Base-by-base conservation (phyloP, 2,888 invertebrate species). In the Chrysina gloriosa region DNA sequence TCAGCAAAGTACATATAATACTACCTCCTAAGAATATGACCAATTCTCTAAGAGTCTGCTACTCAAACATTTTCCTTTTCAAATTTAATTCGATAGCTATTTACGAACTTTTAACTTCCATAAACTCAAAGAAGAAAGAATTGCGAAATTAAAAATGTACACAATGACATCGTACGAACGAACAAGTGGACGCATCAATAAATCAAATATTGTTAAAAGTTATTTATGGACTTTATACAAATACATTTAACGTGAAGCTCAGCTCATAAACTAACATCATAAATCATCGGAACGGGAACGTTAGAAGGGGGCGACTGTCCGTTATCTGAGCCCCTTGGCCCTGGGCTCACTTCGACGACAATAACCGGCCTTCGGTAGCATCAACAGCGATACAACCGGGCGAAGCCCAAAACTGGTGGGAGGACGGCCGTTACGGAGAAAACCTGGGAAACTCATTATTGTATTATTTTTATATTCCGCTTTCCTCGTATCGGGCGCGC, bases 201-300 rank as follows among this genome's bases (percentile, higher is more conserved):
- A 74, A 74, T 74, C 74, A 74, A 73, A 72, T 70, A 71, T 67
- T 69, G 58, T 67, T 56, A 71, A 69, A 70, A 72, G 72, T 72
- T 73, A 72, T 72, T 73, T 74, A 74, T 74, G 66, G 74, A 72
- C 70, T 74, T 72, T 72, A 74, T 71, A 73, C 70, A 74, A 74
- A 74, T 73, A 73, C 74, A 73, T 73, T 74, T 73, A 74, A 72
- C 69, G 70, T 31, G 34, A n/a, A n/a, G n/a, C n/a, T n/a, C n/a
- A 25, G 69, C 72, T 71, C 72, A 74, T 73, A 74, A 73, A 73
- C 72, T 73, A 72, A 73, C 71, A 68, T 74, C 74, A 71, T 74
- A 74, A 74, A 74, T 74, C 74, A 74, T 63, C 16, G 58, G 66
- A 70, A 70, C 70, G 67, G 56, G 48, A 58, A n/a, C n/a, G n/a